phyloP scores from a whole-genome alignment of 2,888 invertebrate species.

The Eupithecia pulchellata region DNA sequence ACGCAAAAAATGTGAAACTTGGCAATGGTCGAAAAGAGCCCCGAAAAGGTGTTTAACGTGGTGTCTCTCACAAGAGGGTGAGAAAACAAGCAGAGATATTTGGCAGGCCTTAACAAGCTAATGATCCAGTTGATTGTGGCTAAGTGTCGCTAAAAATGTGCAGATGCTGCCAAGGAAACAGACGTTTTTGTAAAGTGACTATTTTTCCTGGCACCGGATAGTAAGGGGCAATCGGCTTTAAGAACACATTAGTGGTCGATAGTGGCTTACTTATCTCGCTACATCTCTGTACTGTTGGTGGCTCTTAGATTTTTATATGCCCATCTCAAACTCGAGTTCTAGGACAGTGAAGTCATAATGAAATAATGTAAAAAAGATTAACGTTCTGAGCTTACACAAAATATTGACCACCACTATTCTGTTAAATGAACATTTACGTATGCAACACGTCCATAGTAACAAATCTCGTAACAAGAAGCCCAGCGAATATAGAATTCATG shows the following conservation, averaged over 20 bases:
- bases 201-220: constrained; percentile 82
- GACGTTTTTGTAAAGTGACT: constrained; percentile 78
- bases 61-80: constrained; percentile 76
- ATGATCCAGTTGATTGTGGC: constrained; percentile 84
- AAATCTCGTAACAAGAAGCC: background rate
- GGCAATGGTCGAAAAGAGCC: constrained; percentile 63
- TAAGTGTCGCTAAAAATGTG: constrained; percentile 83
- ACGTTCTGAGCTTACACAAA: background rate
- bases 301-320: background rate
- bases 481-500: background rate
- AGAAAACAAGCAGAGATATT: constrained; percentile 81
- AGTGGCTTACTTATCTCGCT: constrained; percentile 52
- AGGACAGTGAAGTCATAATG: background rate
- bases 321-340: background rate
- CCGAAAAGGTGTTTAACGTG: constrained; percentile 76
- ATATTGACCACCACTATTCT: background rate
- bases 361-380: background rate
- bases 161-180: constrained; percentile 83
- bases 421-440: background rate
- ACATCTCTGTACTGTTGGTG: background rate
- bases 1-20: constrained; percentile 61
- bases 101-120: constrained; percentile 83
- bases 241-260: constrained; percentile 72
- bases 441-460: constrained; percentile 1
- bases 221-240: constrained; percentile 80